Conservation (phyloP, 2,888 invertebrate genomes). For the Anticlea derivata region DNA sequence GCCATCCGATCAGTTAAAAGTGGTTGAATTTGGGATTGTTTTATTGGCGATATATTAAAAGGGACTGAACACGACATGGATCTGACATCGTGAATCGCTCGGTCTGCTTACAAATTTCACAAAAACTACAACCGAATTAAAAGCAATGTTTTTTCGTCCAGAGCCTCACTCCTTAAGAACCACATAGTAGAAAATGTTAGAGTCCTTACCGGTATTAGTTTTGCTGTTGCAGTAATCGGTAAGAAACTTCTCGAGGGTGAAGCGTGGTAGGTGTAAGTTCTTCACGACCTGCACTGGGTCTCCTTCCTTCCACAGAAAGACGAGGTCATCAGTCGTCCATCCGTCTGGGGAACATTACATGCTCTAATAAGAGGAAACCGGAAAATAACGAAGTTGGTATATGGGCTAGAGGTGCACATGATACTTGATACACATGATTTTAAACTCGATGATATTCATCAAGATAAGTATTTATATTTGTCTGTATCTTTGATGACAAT, state of each 20-base stretch:
- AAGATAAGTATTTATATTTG: no score
- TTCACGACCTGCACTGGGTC: slow-evolving; percentile 98
- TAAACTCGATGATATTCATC: no score
- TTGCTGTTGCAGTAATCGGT: slow-evolving; percentile 98
- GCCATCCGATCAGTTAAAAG: slow-evolving; percentile 9
- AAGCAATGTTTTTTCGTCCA: slow-evolving; percentile 35
- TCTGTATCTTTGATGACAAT: no score
- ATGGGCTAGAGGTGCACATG: background rate
- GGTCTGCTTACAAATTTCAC: slow-evolving; percentile 7
- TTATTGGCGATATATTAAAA: slow-evolving; percentile 10
- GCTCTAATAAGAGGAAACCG: slow-evolving; percentile 8
- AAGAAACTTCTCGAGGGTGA: slow-evolving; percentile 96
- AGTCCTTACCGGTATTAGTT: slow-evolving; percentile 93
- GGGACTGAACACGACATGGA: slow-evolving; percentile 2
- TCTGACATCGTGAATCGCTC: slow-evolving; percentile 4
- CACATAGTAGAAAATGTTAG: background rate
- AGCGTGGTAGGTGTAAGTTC: slow-evolving; percentile 96
- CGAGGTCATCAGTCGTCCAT: slow-evolving; percentile 98
- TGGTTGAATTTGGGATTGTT: slow-evolving; percentile 13
- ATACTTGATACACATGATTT: background rate
- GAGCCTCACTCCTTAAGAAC: slow-evolving; percentile 22
- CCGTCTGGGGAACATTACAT: slow-evolving; percentile 87
- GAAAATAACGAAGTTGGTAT: background rate
- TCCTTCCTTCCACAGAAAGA: slow-evolving; percentile 97
- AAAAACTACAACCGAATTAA: slow-evolving; percentile 10